These are phyloP conservation scores for Crematogaster levior DNA, from an alignment of 2,888 invertebrate species.

Conservation along the genomic window DNA sequence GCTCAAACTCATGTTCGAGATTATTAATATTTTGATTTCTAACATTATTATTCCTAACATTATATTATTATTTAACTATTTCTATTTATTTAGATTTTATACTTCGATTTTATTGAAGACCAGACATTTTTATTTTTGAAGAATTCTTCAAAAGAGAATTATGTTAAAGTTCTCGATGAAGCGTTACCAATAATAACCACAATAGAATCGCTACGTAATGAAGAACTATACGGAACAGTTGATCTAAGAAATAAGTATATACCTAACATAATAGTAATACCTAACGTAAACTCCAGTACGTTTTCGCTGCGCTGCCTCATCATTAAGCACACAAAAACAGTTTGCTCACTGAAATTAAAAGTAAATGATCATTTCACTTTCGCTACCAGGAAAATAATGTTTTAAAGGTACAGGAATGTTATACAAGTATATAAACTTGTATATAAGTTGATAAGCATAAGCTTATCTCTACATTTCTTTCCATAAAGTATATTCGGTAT, in stretches of 20 bases:
- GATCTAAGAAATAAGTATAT: background rate
- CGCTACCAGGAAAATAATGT: background rate
- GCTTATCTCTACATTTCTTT: background rate
- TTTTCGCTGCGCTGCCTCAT: conserved; percentile 88
- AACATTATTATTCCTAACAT: no score
- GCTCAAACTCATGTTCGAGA: background rate
- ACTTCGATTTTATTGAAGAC: background rate
- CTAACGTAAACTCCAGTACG: conserved; percentile 87
- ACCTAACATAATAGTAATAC: no score
- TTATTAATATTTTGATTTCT: background rate
- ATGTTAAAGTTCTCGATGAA: background rate
- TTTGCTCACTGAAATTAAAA: conserved; percentile 86
- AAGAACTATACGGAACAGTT: background rate
- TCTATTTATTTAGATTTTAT: background rate
- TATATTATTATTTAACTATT: no score
- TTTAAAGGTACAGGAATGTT: background rate
- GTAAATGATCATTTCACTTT: background rate
- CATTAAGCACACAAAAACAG: conserved; percentile 88
- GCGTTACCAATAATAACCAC: background rate
- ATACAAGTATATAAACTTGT: no score
- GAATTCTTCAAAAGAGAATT: background rate
- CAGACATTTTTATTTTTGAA: background rate
- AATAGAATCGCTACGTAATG: background rate
- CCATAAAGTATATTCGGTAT: background rate
- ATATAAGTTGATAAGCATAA: background rate